Conservation (phyloP, 1,140 invertebrate species). For the Dryas iulia region DNA sequence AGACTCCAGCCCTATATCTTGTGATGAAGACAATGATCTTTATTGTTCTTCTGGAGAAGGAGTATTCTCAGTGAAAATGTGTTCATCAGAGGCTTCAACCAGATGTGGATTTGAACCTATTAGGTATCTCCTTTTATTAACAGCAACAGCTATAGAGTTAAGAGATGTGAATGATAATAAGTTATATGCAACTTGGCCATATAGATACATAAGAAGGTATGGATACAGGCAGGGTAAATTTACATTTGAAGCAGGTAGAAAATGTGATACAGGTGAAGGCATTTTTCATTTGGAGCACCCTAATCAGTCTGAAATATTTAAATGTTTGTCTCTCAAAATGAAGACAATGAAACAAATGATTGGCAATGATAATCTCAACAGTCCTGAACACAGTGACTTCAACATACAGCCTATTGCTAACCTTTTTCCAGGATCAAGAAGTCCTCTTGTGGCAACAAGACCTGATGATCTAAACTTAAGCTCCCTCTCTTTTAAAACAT, state of each 20-base stretch:
- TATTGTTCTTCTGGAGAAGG: constrained; percentile 91
- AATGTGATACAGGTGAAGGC: constrained; percentile 92
- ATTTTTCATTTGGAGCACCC: constrained; percentile 89
- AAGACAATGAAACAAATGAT: constrained; percentile 91
- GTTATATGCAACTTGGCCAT: constrained; percentile 91
- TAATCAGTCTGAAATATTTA: constrained; percentile 90
- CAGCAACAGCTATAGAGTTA: constrained; percentile 86
- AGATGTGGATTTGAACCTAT: constrained; percentile 86
- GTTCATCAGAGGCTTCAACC: constrained; percentile 88
- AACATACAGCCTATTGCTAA: constrained; percentile 86
- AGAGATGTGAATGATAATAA: constrained; percentile 83
- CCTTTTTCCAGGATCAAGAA: constrained; percentile 88
- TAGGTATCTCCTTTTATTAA: constrained; percentile 87
- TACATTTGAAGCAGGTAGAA: constrained; percentile 94
- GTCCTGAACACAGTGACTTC: constrained; percentile 86
- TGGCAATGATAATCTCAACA: constrained; percentile 83
- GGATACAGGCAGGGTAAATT: constrained; percentile 91
- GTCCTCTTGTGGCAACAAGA: constrained; percentile 84
- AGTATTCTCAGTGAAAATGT: constrained; percentile 88
- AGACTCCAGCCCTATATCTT: constrained; percentile 81
- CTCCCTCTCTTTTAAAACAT: constrained; percentile 74
- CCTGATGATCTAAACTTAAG: constrained; percentile 75
- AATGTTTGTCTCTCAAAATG: constrained; percentile 89
- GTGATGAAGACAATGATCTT: constrained; percentile 93
- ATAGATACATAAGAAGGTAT: constrained; percentile 91